phyloP scores from a whole-genome alignment of 2,113 vertebrate species.

The Orycteropus afer region DNA sequence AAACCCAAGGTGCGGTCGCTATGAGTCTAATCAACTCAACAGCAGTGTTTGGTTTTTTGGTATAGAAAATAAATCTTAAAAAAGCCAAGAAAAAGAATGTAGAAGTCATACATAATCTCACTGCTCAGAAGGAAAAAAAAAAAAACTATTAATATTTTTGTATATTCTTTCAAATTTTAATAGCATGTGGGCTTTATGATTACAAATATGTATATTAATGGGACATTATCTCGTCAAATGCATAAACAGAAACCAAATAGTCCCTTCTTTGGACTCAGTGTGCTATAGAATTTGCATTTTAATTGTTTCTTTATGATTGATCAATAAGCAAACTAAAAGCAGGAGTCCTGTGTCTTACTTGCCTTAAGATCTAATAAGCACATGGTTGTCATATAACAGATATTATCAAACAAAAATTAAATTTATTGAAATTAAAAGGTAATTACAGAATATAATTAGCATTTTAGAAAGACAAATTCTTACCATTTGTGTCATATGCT shows the following conservation, averaged over 20 bases:
- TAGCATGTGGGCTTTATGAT: background rate
- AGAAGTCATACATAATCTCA: background rate
- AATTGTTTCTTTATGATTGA: constrained; percentile 16
- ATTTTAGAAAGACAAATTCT: background rate
- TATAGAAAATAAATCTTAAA: background rate
- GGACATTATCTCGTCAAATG: background rate
- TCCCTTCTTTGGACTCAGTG: background rate
- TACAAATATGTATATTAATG: background rate
- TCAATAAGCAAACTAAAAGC: background rate
- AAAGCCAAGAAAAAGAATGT: background rate
- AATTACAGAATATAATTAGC: background rate
- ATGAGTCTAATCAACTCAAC: too few relatives aligned
- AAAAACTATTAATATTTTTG: background rate
- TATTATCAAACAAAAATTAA: background rate
- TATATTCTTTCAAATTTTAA: background rate
- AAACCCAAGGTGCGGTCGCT: too few relatives aligned
- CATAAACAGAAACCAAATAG: constrained; percentile 1
- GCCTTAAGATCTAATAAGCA: background rate
- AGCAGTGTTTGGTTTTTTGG: too few relatives aligned
- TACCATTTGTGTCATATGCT: background rate
- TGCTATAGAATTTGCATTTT: background rate
- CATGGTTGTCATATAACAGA: background rate
- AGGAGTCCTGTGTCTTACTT: background rate
- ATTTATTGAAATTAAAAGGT: background rate
- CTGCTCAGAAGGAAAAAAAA: background rate